Conservation (phyloP, 2,888 invertebrate genomes). For the Watsonalla binaria region DNA sequence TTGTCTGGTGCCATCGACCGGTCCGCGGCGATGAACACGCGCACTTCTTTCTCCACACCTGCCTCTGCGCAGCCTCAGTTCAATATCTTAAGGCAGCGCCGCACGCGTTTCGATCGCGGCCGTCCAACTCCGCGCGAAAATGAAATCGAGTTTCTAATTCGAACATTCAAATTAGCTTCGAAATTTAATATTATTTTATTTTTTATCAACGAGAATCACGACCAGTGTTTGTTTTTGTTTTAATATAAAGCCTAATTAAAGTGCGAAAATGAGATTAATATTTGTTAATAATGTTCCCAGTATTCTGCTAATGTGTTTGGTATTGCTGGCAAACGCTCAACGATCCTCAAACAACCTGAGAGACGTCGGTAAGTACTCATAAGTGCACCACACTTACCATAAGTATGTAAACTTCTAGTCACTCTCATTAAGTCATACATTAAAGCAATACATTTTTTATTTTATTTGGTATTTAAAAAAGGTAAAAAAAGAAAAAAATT, state of each 20-base stretch:
- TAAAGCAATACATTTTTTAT: too few relatives aligned
- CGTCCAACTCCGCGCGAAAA: conserved; percentile 53
- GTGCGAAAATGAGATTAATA: conserved; percentile 50
- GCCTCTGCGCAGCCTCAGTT: conserved; percentile 49
- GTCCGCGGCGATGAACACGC: conserved; percentile 30
- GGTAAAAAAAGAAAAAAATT: too few relatives aligned
- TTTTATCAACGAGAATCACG: conserved; percentile 2
- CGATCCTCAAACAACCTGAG: conserved; percentile 55
- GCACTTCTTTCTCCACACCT: conserved; percentile 49
- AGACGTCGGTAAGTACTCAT: conserved; percentile 63
- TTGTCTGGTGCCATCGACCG: conserved; percentile 44
- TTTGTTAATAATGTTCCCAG: conserved; percentile 54
- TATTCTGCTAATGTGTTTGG: conserved; percentile 62
- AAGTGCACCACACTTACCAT: background rate
- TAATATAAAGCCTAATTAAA: conserved; percentile 10
- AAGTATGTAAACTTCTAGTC: background rate
- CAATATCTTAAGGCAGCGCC: conserved; percentile 55
- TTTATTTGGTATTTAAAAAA: too few relatives aligned
- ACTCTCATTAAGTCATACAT: too few relatives aligned
- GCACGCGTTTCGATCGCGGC: conserved; percentile 53
- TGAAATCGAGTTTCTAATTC: conserved; percentile 54
- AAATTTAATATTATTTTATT: conserved; percentile 3
- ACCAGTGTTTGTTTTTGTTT: conserved; percentile 3
- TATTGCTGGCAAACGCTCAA: conserved; percentile 67
- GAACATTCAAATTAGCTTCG: conserved; percentile 16